Conservation (phyloP, 2,113 vertebrate species). For the Ploceus nigricollis region DNA sequence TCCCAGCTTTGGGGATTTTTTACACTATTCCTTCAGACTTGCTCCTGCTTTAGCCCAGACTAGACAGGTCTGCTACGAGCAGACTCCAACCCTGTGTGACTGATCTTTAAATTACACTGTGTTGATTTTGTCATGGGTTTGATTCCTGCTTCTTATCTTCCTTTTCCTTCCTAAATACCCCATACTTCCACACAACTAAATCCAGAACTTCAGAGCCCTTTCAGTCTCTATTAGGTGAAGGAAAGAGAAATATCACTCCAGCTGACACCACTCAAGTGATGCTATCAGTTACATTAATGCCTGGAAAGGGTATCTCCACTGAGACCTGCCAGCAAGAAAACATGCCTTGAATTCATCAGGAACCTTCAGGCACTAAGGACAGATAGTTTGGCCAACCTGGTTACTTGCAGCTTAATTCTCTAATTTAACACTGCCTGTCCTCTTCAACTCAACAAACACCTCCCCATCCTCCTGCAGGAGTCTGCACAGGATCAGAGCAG, state of each 20-base stretch:
- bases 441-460: neutral
- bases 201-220: neutral
- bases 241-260: neutral
- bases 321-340: neutral
- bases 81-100: neutral
- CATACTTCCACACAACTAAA: neutral
- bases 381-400: neutral
- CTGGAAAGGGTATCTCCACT: neutral
- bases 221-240: neutral
- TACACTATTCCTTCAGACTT: neutral
- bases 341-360: neutral
- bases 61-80: rapidly evolving
- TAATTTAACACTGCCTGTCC: neutral
- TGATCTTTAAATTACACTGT: neutral
- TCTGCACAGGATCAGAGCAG: neutral
- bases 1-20: neutral
- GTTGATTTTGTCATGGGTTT: neutral
- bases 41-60: neutral
- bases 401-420: neutral
- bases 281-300: neutral
- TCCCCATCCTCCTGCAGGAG: neutral
- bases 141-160: neutral
- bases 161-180: neutral
- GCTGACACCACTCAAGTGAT: neutral
- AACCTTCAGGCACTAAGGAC: neutral